Percentiles rank a stretch among this genome's conserved stretches.
phyloP scores from a whole-genome alignment of 2,888 invertebrate genomes.

The Camponotus fellah region DNA sequence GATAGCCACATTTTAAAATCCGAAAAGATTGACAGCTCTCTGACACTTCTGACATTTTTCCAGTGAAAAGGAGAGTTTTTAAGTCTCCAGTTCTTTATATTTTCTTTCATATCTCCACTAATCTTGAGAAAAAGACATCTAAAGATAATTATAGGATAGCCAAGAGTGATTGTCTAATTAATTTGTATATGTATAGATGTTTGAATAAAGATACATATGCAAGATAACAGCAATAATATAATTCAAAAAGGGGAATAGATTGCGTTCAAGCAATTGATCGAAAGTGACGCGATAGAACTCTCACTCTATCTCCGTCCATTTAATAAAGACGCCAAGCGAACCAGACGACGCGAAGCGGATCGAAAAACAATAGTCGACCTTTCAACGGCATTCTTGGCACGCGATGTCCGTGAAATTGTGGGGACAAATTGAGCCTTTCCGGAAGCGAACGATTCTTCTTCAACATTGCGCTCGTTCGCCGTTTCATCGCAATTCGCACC shows the following conservation, averaged over 20 bases:
- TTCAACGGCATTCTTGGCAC: conserved; percentile 71
- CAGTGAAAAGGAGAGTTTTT: not conserved
- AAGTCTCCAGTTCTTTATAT: not conserved
- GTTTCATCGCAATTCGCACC: conserved; percentile 36
- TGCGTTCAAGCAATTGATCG: conserved; percentile 61
- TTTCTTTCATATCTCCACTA: not conserved
- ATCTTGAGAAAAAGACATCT: not conserved
- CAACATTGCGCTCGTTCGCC: conserved; percentile 27
- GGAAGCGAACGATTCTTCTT: conserved; percentile 48
- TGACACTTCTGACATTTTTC: not conserved
- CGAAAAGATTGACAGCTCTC: not conserved
- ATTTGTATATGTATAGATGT: not conserved
- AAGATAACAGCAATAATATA: conserved; percentile 5
- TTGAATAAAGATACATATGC: not conserved
- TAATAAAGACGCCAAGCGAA: conserved; percentile 62
- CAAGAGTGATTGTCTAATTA: conserved; percentile 4
- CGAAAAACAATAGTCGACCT: conserved; percentile 68
- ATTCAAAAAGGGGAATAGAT: conserved; percentile 57
- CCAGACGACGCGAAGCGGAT: conserved; percentile 51
- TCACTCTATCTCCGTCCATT: conserved; percentile 45
- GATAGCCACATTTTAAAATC: not conserved
- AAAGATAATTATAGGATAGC: not conserved
- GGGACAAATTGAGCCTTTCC: conserved; percentile 73
- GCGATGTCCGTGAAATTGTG: conserved; percentile 74
- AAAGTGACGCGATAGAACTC: not conserved